Evolutionary conservation across 2,888 invertebrate species (phyloP).

Genomic region (Drosophila mimica): DNA sequence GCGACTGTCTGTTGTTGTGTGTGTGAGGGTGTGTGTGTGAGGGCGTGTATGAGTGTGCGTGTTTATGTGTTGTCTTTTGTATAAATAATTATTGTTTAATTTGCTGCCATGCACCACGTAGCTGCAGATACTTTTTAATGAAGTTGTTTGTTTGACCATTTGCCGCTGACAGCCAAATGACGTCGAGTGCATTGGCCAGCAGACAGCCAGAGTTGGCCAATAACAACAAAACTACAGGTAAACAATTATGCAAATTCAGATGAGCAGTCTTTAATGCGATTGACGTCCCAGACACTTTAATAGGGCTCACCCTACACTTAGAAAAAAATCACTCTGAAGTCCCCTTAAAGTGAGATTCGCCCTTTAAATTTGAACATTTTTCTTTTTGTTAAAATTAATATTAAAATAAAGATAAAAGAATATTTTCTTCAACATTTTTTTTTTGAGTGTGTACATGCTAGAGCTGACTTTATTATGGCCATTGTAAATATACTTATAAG

Average conservation of each 20-base stretch:
- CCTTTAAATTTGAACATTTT: background rate
- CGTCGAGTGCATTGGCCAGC: slow-evolving; percentile 47
- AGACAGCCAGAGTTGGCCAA: background rate
- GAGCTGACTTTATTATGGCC: slow-evolving; percentile 26
- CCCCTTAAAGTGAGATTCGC: background rate
- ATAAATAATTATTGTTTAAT: slow-evolving; percentile 77
- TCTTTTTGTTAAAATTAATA: no score
- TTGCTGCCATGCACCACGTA: slow-evolving; percentile 50
- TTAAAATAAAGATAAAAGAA: no score
- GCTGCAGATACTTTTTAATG: slow-evolving; percentile 49
- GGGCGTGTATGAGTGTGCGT: background rate
- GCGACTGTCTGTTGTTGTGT: slow-evolving; percentile 27
- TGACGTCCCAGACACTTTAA: slow-evolving; percentile 51
- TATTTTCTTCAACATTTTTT: background rate
- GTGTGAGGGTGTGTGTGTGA: slow-evolving; percentile 13
- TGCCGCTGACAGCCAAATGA: slow-evolving; percentile 44
- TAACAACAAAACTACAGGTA: background rate
- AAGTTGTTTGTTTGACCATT: slow-evolving; percentile 55
- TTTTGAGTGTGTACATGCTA: background rate
- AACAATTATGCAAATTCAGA: slow-evolving; percentile 54
- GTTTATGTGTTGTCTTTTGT: slow-evolving; percentile 31
- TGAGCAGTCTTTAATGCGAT: slow-evolving; percentile 60
- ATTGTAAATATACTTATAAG: slow-evolving; percentile 3
- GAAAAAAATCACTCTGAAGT: background rate
- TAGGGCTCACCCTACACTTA: slow-evolving; percentile 16